Percentiles rank a stretch among this genome's conserved stretches.
These are phyloP conservation scores for Drosophila paracracens DNA, from an alignment of 2,888 invertebrate genomes.

Conservation along the genomic window DNA sequence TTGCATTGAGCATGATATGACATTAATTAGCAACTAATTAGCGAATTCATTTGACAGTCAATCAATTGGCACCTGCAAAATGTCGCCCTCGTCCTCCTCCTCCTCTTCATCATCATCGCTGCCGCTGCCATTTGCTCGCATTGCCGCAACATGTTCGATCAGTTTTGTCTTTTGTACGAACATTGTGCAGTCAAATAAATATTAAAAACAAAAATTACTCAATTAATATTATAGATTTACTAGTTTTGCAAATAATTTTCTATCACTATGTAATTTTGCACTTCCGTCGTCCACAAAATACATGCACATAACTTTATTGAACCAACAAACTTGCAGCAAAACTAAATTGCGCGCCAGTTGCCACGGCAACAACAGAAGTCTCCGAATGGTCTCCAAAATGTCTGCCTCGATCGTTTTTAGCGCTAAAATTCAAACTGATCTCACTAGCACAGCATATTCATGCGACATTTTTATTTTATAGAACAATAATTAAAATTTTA, in stretches of 20 bases:
- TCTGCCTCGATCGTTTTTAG: slow-evolving; percentile 22
- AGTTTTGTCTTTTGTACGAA: slow-evolving; percentile 86
- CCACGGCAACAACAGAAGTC: slow-evolving; percentile 29
- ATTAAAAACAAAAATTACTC: slow-evolving; percentile 27
- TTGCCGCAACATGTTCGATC: slow-evolving; percentile 84
- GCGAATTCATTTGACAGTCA: slow-evolving; percentile 13
- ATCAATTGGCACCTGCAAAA: slow-evolving; percentile 82
- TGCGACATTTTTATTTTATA: rapidly evolving
- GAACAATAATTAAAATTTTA: neutral
- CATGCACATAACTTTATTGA: slow-evolving; percentile 48
- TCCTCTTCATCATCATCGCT: slow-evolving; percentile 87
- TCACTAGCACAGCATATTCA: neutral
- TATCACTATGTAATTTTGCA: slow-evolving; percentile 18
- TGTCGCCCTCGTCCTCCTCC: slow-evolving; percentile 86
- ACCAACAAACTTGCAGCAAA: slow-evolving; percentile 49
- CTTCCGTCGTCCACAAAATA: slow-evolving; percentile 27
- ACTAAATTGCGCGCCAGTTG: slow-evolving; percentile 25
- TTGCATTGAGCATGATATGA: slow-evolving; percentile 54
- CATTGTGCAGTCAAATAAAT: slow-evolving; percentile 83
- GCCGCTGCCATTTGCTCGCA: slow-evolving; percentile 83
- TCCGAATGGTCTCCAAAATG: neutral
- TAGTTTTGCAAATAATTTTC: slow-evolving; percentile 27
- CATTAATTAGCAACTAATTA: slow-evolving; percentile 44
- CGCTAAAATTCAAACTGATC: slow-evolving; percentile 21
- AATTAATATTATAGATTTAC: slow-evolving; percentile 55